phyloP scores from a whole-genome alignment of 2,113 vertebrate species.

The Sciurus niger region DNA sequence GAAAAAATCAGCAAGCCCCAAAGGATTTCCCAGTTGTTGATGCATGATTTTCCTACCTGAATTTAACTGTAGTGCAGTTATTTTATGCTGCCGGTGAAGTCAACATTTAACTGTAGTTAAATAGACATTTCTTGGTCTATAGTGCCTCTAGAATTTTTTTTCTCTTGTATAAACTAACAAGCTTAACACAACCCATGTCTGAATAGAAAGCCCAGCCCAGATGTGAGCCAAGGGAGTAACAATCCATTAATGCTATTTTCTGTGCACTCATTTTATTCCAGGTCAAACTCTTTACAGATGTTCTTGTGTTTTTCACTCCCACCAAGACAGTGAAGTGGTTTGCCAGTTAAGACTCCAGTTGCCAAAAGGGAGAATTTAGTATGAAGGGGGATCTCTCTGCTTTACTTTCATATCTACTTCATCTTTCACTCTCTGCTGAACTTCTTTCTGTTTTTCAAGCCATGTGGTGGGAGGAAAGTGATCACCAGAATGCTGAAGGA shows the following conservation, averaged over 20 bases:
- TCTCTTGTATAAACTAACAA: neutral
- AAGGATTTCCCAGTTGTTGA: neutral
- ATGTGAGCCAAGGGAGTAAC: neutral
- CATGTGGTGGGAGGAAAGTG: neutral
- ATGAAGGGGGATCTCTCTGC: neutral
- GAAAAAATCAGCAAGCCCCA: neutral
- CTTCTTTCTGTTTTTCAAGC: neutral
- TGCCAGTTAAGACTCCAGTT: neutral
- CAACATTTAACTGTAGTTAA: neutral
- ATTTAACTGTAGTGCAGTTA: neutral
- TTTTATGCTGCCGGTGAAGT: neutral
- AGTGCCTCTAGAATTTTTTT: neutral
- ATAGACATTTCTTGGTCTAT: neutral
- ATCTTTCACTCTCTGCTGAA: neutral
- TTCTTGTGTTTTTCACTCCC: neutral
- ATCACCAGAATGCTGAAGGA: neutral
- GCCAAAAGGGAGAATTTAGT: neutral
- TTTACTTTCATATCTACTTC: neutral
- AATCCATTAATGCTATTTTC: neutral
- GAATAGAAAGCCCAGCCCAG: neutral
- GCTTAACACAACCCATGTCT: neutral
- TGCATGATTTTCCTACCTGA: neutral
- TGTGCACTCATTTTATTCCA: no score
- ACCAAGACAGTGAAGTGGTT: neutral
- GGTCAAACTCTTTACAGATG: neutral